These are phyloP conservation scores for Hecatera dysodea DNA, from an alignment of 2,888 invertebrate species.

Conservation along the genomic window DNA sequence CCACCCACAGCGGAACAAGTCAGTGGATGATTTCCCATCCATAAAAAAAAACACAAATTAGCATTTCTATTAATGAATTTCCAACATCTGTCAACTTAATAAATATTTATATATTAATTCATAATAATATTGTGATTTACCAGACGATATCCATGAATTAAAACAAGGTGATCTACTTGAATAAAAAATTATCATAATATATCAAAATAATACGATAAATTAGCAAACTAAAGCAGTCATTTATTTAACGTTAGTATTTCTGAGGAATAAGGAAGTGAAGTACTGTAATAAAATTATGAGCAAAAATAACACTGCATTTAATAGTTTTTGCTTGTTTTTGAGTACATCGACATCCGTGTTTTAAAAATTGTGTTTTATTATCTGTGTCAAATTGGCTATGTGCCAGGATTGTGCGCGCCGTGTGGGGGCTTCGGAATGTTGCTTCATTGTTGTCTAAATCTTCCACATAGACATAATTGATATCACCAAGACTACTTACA, in stretches of 20 bases:
- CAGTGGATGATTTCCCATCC: no score
- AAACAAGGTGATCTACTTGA: constrained; percentile 34
- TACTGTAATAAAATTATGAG: constrained; percentile 24
- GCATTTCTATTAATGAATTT: neutral
- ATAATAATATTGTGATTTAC: constrained; percentile 2
- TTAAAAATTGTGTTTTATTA: constrained; percentile 22
- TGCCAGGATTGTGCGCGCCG: constrained; percentile 1
- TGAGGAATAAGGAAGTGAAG: constrained; percentile 41
- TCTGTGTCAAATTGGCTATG: constrained; percentile 26
- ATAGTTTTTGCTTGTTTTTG: constrained; percentile 21
- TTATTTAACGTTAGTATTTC: constrained; percentile 16
- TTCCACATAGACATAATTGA: neutral
- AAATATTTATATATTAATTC: constrained; percentile 12
- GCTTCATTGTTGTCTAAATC: constrained; percentile 6
- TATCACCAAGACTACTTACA: no score
- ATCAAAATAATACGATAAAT: constrained; percentile 19
- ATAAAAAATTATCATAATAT: constrained; percentile 10
- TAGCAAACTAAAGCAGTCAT: constrained; percentile 9
- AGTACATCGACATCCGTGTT: constrained; percentile 35
- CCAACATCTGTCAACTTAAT: constrained; percentile 13
- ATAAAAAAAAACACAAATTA: no score
- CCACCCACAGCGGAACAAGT: no score
- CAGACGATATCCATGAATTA: constrained; percentile 12
- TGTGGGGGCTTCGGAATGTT: constrained; percentile 2
- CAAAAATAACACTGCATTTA: constrained; percentile 36